Base-by-base conservation (phyloP, 2,888 invertebrate genomes). In the Ophioninae sp. region DNA sequence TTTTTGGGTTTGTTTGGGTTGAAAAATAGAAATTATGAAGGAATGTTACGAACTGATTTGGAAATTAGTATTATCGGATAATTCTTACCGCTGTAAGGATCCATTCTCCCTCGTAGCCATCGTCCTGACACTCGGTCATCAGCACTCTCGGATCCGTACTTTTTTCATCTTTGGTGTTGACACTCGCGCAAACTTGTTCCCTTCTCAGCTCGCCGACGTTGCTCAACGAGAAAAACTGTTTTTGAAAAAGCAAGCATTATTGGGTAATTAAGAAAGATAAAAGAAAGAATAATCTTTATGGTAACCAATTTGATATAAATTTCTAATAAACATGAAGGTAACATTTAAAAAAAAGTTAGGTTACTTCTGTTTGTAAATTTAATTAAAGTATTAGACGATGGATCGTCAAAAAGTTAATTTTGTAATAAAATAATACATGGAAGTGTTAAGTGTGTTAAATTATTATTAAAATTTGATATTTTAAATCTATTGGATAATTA, bases 181-280 rank as follows among this genome's bases (percentile, higher is more conserved):
- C 87, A 65, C 86, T 88, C 0, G 97, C 97, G 93, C 98, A 98
- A 85, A 94, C 94, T 84, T 96, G 95, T 92, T 98, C 98, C 89
- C 96, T 95, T 20, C 98, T 93, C 78, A 98, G 93, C 89, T 97
- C 96, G 2, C 96, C 96, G 2, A 93, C 93, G 30, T 94, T 93
- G 65, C 96, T 96, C 64, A 97, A 93, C 0, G 96, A 95, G 91
- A 96, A 96, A 91, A 96, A 96, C 95, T 94, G 89, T 80, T 50
- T 80, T 64, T n/a, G 95, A 50, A 50, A 50, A 17, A 17, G 13
- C 17, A 50, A 50, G 13, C 0, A 50, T 13, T 17, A 6, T 50
- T 50, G 17, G 50, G 50, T 50, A 6, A 13, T 50, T 50, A 2
- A 39, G 39, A 20, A 39, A 65, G n/a, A 20, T 30, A 1, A 41